phyloP scores from a whole-genome alignment of 1,140 invertebrate genomes.

The Megalonaias nervosa region DNA sequence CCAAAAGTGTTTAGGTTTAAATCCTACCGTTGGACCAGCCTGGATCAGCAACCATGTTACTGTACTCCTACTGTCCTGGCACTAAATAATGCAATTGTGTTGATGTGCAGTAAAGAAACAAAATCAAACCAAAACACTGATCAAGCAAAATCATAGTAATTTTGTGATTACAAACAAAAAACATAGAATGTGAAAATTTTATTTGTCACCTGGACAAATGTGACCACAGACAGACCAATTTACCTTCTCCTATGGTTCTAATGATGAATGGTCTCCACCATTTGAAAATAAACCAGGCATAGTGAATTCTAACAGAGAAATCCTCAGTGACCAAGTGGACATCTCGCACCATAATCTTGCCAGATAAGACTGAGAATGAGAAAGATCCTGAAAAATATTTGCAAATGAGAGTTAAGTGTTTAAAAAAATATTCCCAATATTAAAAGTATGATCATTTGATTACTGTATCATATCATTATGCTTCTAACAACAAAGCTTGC shows the following conservation, averaged over 20 bases:
- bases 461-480: not conserved
- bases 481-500: not conserved
- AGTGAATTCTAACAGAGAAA: slow-evolving; percentile 93
- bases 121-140: too few relatives aligned
- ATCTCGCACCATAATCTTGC: slow-evolving; percentile 99
- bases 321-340: slow-evolving; percentile 96
- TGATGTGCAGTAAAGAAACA: too few relatives aligned
- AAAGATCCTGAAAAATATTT: slow-evolving; percentile 82
- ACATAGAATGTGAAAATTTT: not conserved
- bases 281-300: slow-evolving; percentile 97
- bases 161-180: too few relatives aligned
- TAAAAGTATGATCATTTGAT: not conserved
- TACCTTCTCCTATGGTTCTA: slow-evolving; percentile 95
- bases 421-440: slow-evolving; percentile 73
- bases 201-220: not conserved
- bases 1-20: too few relatives aligned
- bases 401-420: slow-evolving; percentile 5
- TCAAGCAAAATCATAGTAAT: too few relatives aligned
- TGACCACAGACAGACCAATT: not conserved
- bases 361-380: slow-evolving; percentile 93
- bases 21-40: too few relatives aligned
- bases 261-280: slow-evolving; percentile 96
- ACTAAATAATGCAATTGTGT: too few relatives aligned
- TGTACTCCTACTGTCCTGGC: too few relatives aligned
- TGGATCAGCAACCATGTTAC: too few relatives aligned